Evolutionary conservation across 2,888 invertebrate species (phyloP).

Genomic region (Hirtodrosophila confusa): DNA sequence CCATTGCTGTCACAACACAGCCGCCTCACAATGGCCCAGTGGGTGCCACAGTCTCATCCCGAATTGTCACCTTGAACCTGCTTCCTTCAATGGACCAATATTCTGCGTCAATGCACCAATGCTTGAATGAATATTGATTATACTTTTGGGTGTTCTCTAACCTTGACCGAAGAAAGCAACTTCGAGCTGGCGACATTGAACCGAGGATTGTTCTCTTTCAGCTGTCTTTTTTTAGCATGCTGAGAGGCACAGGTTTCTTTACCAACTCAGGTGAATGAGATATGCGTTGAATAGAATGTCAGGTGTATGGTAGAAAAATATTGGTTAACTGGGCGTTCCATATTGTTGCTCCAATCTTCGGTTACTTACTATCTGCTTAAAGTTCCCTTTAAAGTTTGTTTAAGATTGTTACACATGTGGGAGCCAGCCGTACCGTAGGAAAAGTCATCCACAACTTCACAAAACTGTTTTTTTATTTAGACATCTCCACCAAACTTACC

Average conservation of each 20-base stretch:
- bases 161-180: constrained; percentile 25
- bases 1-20: constrained; percentile 65
- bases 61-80: constrained; percentile 46
- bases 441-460: no score
- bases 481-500: no score
- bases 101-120: constrained; percentile 4
- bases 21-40: constrained; percentile 53
- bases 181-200: constrained; percentile 21
- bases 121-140: constrained; percentile 48
- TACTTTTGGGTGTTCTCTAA: constrained; percentile 27
- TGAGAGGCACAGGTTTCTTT: constrained; percentile 13
- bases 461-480: no score
- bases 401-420: no score
- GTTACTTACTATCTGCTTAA: no score
- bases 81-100: constrained; percentile 24
- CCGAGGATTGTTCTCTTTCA: background rate
- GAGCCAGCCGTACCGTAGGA: no score
- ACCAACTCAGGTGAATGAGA: constrained; percentile 8
- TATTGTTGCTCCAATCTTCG: no score
- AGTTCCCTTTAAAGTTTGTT: no score
- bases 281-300: constrained; percentile 5
- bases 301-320: constrained; percentile 9
- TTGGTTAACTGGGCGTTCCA: background rate
- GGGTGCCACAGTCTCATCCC: constrained; percentile 34
- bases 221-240: constrained; percentile 12